These are phyloP conservation scores for Neelides sp. DNA, from an alignment of 1,140 invertebrate species.

Conservation along the genomic window DNA sequence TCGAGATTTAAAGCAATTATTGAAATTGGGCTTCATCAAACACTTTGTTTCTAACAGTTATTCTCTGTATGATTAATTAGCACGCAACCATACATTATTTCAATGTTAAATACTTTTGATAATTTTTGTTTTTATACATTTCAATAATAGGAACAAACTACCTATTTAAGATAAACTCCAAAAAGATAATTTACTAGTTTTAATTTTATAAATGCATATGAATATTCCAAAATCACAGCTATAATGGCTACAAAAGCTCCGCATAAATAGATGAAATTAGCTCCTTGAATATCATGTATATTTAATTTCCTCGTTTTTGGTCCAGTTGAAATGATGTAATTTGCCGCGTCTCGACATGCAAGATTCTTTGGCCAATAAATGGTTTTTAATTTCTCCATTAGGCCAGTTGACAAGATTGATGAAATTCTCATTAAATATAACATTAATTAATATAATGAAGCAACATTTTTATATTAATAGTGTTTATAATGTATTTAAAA, in stretches of 20 bases:
- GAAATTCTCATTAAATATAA: conserved; percentile 17
- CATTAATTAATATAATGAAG: neutral
- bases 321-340: conserved; percentile 21
- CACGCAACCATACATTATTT: too few species aligned
- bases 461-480: neutral
- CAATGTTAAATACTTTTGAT: too few species aligned
- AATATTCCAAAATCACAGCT: too few species aligned
- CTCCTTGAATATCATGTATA: conserved; percentile 20
- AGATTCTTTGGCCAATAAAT: conserved; percentile 24
- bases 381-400: conserved; percentile 27
- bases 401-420: conserved; percentile 18
- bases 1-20: too few species aligned
- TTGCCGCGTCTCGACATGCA: conserved; percentile 20
- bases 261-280: conserved; percentile 12
- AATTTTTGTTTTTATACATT: too few species aligned
- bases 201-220: too few species aligned
- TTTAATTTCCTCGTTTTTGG: conserved; percentile 18
- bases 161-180: too few species aligned
- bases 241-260: conserved; percentile 9
- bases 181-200: too few species aligned
- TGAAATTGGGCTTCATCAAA: too few species aligned
- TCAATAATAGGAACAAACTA: too few species aligned
- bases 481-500: neutral
- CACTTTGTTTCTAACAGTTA: too few species aligned
- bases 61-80: too few species aligned